Base-by-base conservation (phyloP, 2,888 invertebrate genomes). In the Mesochorus sp. region DNA sequence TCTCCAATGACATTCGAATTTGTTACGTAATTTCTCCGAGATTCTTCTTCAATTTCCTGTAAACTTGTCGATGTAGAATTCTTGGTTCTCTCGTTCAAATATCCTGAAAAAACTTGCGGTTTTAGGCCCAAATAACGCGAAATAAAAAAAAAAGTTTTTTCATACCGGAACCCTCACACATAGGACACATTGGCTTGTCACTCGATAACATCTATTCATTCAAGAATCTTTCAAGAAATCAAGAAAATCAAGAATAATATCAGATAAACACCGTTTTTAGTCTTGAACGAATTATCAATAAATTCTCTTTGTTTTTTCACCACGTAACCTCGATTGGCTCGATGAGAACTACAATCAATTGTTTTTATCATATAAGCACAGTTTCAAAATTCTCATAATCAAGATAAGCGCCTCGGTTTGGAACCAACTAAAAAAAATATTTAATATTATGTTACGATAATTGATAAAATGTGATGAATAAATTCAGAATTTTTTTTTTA, bases 101-200 rank as follows among this genome's bases (percentile, higher is more conserved):
- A 70, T 28, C 75, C 75, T 75, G 47, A 62, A 26, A 26, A 28
- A 62, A 61, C 17, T 28, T 8, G 1, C 17, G 10, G 6, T 14
- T 37, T 34, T 31, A 0, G 26, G 10, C n/a, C 1, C 39, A 2
- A 19, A 17, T n/a, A 17, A 17, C 37, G 0, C 26, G 4, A 1
- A n/a, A 47, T 31, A 31, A 62, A 34, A 12, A 0, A 6, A 2
- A 31, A 19, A 6, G 19, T n/a, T 10, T 24, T 53, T 34, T 2
- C 19, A 4, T 49, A 76, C 75, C 75, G 47, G 19, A 62, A 55
- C 75, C 75, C n/a, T 57, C 49, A 64, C 76, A 76, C 49, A 64
- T 70, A 14, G 76, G 76, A 14, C 76, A 71, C 8, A 59, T 19
- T 34, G 57, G 70, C 26, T 24, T 70, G n/a, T 57, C 34, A 28